These are phyloP conservation scores for Clarias magur DNA, from an alignment of 2,113 vertebrate species.

Conservation along the genomic window DNA sequence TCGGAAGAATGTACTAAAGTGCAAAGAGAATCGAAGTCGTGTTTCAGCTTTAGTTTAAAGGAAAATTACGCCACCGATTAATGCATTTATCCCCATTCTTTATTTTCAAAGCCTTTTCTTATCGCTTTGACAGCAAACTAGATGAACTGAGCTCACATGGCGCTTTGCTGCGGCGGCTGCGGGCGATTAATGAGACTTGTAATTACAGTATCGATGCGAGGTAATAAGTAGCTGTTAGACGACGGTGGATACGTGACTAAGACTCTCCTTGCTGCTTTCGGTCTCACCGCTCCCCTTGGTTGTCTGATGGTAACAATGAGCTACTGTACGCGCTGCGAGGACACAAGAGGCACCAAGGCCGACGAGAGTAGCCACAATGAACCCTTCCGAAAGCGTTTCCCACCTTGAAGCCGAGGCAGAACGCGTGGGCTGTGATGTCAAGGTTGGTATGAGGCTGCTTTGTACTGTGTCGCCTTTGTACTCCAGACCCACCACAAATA, in stretches of 20 bases:
- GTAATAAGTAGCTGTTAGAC: conserved; percentile 57
- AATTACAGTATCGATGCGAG: conserved; percentile 65
- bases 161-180: conserved; percentile 38
- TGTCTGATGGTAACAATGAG: conserved; percentile 55
- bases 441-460: conserved; percentile 43
- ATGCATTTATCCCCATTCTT: conserved; percentile 54
- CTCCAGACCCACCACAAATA: conserved; percentile 35
- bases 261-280: conserved; percentile 38
- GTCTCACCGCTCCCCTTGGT: conserved; percentile 11
- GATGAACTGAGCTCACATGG: conserved; percentile 52
- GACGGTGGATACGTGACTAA: conserved; percentile 50
- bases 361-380: conserved; percentile 11
- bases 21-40: not conserved
- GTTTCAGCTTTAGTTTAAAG: conserved; percentile 12
- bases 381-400: conserved; percentile 31
- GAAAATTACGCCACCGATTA: conserved; percentile 57
- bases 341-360: conserved; percentile 15
- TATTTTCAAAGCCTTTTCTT: conserved; percentile 57
- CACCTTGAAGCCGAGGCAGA: conserved; percentile 22
- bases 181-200: conserved; percentile 60
- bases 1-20: not conserved
- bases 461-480: conserved; percentile 45
- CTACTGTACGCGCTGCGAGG: conserved; percentile 29
- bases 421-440: conserved; percentile 40
- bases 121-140: conserved; percentile 49